Percentiles rank a stretch among this genome's conserved stretches.
Evolutionary conservation across 2,797 vertebrate genomes (phyloP).

Genomic region (Peromyscus attwateri): DNA sequence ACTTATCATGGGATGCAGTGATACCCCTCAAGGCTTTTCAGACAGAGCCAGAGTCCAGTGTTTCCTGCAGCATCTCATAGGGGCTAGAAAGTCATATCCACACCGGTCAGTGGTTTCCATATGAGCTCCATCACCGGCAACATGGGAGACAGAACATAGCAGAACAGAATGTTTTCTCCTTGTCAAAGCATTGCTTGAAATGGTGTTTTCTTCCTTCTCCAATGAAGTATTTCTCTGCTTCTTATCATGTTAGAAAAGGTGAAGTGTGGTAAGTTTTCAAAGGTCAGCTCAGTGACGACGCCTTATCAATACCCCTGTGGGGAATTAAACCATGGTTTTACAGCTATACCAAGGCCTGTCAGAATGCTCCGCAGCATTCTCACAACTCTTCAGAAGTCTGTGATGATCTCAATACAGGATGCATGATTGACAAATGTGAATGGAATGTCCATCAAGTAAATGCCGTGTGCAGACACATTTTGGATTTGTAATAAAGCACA

Average conservation of each 20-base stretch:
- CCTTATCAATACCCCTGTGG: background rate
- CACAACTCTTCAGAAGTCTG: background rate
- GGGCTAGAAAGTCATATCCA: background rate
- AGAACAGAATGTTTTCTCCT: too few relatives aligned
- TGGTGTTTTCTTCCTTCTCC: background rate
- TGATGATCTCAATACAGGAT: background rate
- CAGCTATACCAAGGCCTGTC: background rate
- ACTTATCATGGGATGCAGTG: rapidly evolving
- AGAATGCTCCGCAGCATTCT: background rate
- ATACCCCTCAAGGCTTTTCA: background rate
- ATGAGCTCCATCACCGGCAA: rapidly evolving
- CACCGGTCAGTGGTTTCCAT: background rate
- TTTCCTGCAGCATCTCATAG: background rate
- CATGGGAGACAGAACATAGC: background rate
- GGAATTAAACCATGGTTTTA: background rate
- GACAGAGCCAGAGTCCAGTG: background rate
- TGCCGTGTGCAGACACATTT: background rate
- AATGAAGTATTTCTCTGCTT: background rate
- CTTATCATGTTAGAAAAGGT: background rate
- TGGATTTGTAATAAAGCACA: background rate
- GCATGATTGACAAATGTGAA: background rate
- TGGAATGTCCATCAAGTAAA: background rate
- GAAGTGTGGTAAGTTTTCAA: background rate
- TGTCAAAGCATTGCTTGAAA: background rate
- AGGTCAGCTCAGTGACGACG: background rate